Conservation (phyloP, 2,888 invertebrate genomes). For the Polylopha cassiicola region DNA sequence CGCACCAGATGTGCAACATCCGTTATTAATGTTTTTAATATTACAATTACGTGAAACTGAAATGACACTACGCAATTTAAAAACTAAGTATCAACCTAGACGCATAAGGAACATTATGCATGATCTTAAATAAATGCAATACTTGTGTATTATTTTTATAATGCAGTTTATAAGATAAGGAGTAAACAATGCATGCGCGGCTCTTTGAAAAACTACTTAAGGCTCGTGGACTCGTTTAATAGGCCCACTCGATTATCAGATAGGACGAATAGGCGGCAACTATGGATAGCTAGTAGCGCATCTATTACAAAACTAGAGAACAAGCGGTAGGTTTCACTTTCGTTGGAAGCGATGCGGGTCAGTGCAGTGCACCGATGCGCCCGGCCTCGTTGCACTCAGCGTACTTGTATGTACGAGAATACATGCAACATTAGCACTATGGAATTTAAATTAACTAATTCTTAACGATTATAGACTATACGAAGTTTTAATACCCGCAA, state of each 20-base stretch:
- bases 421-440: slow-evolving; percentile 25
- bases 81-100: background rate
- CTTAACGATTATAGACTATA: background rate
- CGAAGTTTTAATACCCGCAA: slow-evolving; percentile 13
- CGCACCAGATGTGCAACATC: slow-evolving; percentile 73
- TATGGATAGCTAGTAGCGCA: slow-evolving; percentile 25
- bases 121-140: too few relatives aligned
- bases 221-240: too few relatives aligned
- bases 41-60: slow-evolving; percentile 27
- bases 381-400: slow-evolving; percentile 25
- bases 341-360: slow-evolving; percentile 52
- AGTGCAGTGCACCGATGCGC: slow-evolving; percentile 46
- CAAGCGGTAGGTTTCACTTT: slow-evolving; percentile 59
- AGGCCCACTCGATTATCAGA: slow-evolving; percentile 27
- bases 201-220: slow-evolving; percentile 13
- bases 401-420: slow-evolving; percentile 23
- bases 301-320: slow-evolving; percentile 45
- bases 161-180: slow-evolving; percentile 12
- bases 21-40: slow-evolving; percentile 45
- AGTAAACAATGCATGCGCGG: slow-evolving; percentile 7
- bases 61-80: slow-evolving; percentile 11
- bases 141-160: slow-evolving; percentile 21
- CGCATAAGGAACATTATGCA: too few relatives aligned
- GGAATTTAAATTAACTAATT: slow-evolving; percentile 18
- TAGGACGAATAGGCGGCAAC: slow-evolving; percentile 23